phyloP scores from a whole-genome alignment of 2,888 invertebrate species.

The Ormyrus rosae region DNA sequence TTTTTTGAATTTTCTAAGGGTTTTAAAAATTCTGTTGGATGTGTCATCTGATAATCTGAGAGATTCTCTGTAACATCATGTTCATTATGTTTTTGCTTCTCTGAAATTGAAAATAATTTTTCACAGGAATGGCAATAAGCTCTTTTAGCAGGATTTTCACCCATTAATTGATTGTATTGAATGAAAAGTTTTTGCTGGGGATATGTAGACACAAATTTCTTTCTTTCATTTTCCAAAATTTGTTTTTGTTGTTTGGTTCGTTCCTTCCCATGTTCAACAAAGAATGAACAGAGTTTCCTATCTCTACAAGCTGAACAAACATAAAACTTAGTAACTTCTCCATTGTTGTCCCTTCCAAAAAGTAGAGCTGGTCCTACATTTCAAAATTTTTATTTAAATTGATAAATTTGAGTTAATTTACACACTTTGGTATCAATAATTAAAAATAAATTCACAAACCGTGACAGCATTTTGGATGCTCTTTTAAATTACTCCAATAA shows the following conservation, averaged over 20 bases:
- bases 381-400: conserved; percentile 7
- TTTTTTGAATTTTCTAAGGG: conserved; percentile 85
- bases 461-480: conserved; percentile 85
- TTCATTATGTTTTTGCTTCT: conserved; percentile 76
- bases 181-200: conserved; percentile 78
- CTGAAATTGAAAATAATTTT: conserved; percentile 75
- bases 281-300: conserved; percentile 86
- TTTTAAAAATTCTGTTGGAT: conserved; percentile 83
- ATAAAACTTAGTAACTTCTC: conserved; percentile 81
- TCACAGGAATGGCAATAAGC: conserved; percentile 83
- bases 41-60: conserved; percentile 78
- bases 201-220: conserved; percentile 76
- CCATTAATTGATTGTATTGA: conserved; percentile 77
- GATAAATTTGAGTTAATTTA: conserved; percentile 4
- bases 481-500: conserved; percentile 76
- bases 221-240: conserved; percentile 77
- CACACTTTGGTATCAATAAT: neutral
- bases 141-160: conserved; percentile 66
- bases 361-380: conserved; percentile 81
- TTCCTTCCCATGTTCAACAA: conserved; percentile 79
- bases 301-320: conserved; percentile 91
- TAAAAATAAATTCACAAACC: conserved; percentile 74
- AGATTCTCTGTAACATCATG: conserved; percentile 79
- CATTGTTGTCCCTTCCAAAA: conserved; percentile 77
- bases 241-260: conserved; percentile 71